Evolutionary conservation across 2,888 invertebrate species (phyloP).

Genomic region (Oscheius sp.): DNA sequence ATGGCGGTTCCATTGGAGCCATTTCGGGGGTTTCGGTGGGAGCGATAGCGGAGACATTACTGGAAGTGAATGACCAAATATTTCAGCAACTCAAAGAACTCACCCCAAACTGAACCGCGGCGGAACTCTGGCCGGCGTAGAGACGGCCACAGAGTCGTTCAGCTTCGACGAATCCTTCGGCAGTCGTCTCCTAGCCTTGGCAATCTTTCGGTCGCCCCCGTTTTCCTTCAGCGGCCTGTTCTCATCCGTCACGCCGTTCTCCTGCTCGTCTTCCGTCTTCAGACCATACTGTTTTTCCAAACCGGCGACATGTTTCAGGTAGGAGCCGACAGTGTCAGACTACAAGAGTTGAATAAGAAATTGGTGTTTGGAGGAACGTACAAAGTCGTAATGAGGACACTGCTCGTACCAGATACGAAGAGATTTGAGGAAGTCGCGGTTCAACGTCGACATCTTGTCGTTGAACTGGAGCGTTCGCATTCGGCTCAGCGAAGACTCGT

Average conservation of each 20-base stretch:
- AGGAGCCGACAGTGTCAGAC: constrained; percentile 51
- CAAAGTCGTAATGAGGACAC: constrained; percentile 39
- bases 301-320: constrained; percentile 46
- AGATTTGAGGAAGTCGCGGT: constrained; percentile 32
- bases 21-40: constrained; percentile 6
- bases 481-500: constrained; percentile 14
- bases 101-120: constrained; percentile 31
- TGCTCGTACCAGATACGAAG: constrained; percentile 35
- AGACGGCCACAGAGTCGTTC: constrained; percentile 33
- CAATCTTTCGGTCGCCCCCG: background rate
- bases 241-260: constrained; percentile 1
- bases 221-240: background rate
- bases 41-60: constrained; percentile 15
- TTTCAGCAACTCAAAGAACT: background rate
- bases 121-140: constrained; percentile 31
- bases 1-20: background rate
- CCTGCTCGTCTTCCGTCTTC: background rate
- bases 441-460: constrained; percentile 31
- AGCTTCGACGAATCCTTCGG: constrained; percentile 10
- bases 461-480: constrained; percentile 27
- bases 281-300: constrained; percentile 43
- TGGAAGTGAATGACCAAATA: background rate
- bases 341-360: constrained; percentile 30
- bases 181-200: constrained; percentile 24
- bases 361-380: background rate